Evolutionary conservation across 1,140 invertebrate genomes (phyloP), one percentile per base, ranked within the genome.

Genomic region (Eumeta japonica): DNA sequence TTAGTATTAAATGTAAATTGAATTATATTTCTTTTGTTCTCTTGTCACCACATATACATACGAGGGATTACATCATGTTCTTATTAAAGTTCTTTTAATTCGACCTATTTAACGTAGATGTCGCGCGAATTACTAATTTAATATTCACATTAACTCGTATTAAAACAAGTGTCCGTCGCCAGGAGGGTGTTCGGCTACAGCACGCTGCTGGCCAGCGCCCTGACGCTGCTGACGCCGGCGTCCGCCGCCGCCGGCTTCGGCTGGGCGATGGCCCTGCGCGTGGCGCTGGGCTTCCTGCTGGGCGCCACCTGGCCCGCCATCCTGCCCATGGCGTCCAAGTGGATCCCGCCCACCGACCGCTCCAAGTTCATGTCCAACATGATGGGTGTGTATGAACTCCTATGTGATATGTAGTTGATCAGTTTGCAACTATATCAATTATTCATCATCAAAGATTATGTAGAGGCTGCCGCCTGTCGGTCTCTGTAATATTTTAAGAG

Each of bases 301-400:
- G 83, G 92, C 38, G 91, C 88, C 3, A 93, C 90, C 3, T 96
- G 91, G 85, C 92, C 93, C 13, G 86, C 90, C 11, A 94, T 94
- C 40, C 86, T 91, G 46, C 89, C 90, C 2, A 85, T 95, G 79
- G 87, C 90, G 15, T 88, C 90, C 0, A 85, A 87, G 49, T 97
- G 92, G 92, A 89, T 93, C 40, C 92, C 92, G 9, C 89, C 90
- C 1, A 83, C 85, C 71, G 92, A 96, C 58, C 82, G 91, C 42
- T 92, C 88, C 36, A 89, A 90, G 68, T 89, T 90, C 57, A 86
- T 89, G 58, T 85, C 88, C 1, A 88, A 90, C 50, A 89, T 90
- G 87, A 90, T 90, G 88, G 88, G 85, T 88, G 70, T 77, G 78
- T 72, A 3, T 5, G 16, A n/a, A 7, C n/a, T 5, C 20, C 20